A percentile compares a stretch with the other conserved stretches of the same genome.
phyloP scores from a whole-genome alignment of 2,797 vertebrate species.

The Pseudochirops cupreus region DNA sequence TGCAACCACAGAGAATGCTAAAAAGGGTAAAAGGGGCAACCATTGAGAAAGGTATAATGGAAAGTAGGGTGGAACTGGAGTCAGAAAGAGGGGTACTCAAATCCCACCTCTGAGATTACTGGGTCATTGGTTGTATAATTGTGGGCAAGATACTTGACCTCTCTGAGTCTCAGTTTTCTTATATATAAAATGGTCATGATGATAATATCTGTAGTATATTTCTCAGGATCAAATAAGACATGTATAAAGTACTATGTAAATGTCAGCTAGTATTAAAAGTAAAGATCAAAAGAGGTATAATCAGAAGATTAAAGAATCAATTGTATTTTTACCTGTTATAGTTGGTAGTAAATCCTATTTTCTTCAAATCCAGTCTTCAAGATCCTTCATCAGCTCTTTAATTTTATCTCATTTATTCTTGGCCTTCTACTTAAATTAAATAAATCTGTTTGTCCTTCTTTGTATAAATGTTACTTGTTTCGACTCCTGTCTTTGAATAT shows the following conservation, averaged over 20 bases:
- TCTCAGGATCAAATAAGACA: neutral
- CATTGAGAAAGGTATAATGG: neutral
- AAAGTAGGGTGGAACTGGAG: neutral
- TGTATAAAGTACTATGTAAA: neutral
- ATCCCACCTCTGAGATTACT: neutral
- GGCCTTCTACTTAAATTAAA: constrained; percentile 18
- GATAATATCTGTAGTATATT: neutral
- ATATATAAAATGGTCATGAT: neutral
- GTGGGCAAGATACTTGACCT: neutral
- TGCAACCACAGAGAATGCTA: neutral
- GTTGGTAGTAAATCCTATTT: constrained; percentile 14
- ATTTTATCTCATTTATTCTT: constrained; percentile 47
- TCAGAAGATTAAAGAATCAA: neutral
- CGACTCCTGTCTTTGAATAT: neutral
- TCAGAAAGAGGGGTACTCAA: neutral
- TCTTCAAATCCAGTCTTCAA: constrained; percentile 4
- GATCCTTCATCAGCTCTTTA: constrained; percentile 1
- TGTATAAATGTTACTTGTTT: neutral
- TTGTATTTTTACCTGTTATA: neutral
- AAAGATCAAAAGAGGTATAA: neutral
- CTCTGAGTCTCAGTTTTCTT: neutral
- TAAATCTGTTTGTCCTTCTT: neutral
- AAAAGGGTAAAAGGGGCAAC: neutral
- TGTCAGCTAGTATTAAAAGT: neutral
- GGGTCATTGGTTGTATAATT: neutral